phyloP scores from a whole-genome alignment of 2,888 invertebrate genomes.

The Eupithecia vulgata region DNA sequence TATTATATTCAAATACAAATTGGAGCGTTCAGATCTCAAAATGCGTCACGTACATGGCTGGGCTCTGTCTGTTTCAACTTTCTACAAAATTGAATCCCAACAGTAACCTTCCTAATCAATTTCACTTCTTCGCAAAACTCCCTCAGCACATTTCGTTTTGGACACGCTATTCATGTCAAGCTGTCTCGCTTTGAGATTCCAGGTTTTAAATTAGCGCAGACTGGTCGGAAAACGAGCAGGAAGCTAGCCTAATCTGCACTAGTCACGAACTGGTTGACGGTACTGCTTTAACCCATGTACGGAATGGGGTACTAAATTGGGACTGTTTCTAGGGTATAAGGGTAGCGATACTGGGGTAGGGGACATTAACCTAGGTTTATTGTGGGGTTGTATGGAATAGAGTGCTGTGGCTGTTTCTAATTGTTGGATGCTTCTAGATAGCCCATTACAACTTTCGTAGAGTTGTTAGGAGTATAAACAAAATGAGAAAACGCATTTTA shows the following conservation, averaged over 20 bases:
- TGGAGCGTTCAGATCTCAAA: too few relatives aligned
- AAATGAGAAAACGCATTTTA: neutral
- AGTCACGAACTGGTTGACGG: conserved; percentile 57
- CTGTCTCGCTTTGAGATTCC: conserved; percentile 71
- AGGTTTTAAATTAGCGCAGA: conserved; percentile 74
- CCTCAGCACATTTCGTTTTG: conserved; percentile 44
- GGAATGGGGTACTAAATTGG: neutral
- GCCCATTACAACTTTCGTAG: neutral
- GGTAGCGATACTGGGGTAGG: conserved; percentile 1
- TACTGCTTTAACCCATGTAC: conserved; percentile 15
- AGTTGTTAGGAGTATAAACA: neutral
- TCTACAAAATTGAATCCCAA: neutral
- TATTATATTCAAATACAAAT: too few relatives aligned
- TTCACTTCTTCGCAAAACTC: conserved; percentile 2
- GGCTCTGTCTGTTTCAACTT: neutral
- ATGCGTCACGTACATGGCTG: neutral
- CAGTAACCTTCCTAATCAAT: neutral
- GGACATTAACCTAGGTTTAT: neutral
- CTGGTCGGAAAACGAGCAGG: conserved; percentile 63
- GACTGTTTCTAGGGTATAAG: conserved; percentile 5
- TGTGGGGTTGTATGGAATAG: neutral
- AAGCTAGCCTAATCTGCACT: conserved; percentile 61
- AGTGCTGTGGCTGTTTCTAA: neutral
- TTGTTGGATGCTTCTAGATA: neutral
- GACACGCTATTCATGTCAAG: conserved; percentile 74